A percentile compares a stretch with the other conserved stretches of the same genome.
These are phyloP conservation scores for Puffinus mauretanicus DNA, from an alignment of 2,113 vertebrate species.

Conservation along the genomic window DNA sequence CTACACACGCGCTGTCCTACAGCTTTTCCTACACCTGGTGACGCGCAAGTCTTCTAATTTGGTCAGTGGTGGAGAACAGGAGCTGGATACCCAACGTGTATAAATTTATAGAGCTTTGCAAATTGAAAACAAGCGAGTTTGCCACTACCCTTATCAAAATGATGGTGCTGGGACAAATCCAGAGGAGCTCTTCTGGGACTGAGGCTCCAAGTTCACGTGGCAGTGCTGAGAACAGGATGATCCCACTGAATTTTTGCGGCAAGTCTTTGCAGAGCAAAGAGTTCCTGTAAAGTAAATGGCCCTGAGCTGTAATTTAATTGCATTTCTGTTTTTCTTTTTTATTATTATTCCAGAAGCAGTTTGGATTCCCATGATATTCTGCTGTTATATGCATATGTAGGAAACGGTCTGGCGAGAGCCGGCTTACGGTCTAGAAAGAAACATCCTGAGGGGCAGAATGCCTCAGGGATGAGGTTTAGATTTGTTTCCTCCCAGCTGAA, in stretches of 20 bases:
- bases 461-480: neutral
- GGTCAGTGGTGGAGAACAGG: neutral
- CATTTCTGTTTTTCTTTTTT: neutral
- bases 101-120: neutral
- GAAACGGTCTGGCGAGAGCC: neutral
- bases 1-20: accelerated
- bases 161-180: neutral
- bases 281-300: neutral
- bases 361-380: neutral
- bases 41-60: neutral
- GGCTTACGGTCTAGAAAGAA: neutral
- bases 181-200: neutral
- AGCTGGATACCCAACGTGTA: accelerated
- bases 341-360: neutral
- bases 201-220: neutral
- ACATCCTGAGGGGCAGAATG: neutral
- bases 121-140: neutral
- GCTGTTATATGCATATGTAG: neutral
- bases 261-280: neutral
- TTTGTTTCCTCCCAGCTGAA: neutral
- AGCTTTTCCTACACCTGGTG: neutral
- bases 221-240: neutral
- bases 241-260: neutral
- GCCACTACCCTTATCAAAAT: neutral
- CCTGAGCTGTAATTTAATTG: neutral